A percentile compares a stretch with the other conserved stretches of the same genome.
phyloP scores from a whole-genome alignment of 2,888 invertebrate species.

The Drosophila recens region DNA sequence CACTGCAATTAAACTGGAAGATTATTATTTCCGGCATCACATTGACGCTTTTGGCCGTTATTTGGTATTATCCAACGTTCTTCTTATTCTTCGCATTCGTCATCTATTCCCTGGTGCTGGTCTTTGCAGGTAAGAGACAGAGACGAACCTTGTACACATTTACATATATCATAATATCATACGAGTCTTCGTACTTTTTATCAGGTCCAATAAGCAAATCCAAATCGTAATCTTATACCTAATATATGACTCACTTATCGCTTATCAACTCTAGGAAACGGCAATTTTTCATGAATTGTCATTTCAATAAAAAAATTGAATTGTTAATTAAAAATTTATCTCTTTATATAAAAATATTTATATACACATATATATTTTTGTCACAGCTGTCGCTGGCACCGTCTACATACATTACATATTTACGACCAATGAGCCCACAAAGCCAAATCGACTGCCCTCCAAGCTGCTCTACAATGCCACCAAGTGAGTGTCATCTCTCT shows the following conservation, averaged over 20 bases:
- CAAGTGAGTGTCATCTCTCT: slow-evolving; percentile 74
- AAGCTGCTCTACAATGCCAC: slow-evolving; percentile 85
- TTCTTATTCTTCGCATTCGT: slow-evolving; percentile 84
- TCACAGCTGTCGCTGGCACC: slow-evolving; percentile 83
- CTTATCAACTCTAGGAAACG: slow-evolving; percentile 35
- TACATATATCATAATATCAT: not conserved
- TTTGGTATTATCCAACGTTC: slow-evolving; percentile 85
- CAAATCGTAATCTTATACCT: slow-evolving; percentile 18
- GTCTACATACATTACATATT: slow-evolving; percentile 84
- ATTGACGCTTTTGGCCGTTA: slow-evolving; percentile 81
- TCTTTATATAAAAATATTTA: slow-evolving; percentile 6
- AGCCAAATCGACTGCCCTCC: slow-evolving; percentile 80
- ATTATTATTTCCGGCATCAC: slow-evolving; percentile 79
- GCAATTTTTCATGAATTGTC: slow-evolving; percentile 7
- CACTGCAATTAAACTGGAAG: slow-evolving; percentile 83
- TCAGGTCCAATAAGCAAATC: slow-evolving; percentile 30
- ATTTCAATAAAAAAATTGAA: slow-evolving; percentile 6
- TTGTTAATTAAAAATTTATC: slow-evolving; percentile 64
- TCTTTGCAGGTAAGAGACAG: slow-evolving; percentile 83
- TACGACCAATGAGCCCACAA: slow-evolving; percentile 83
- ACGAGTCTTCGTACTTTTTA: not conserved
- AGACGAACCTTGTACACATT: slow-evolving; percentile 2
- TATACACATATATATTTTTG: slow-evolving; percentile 1
- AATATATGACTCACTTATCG: slow-evolving; percentile 40
- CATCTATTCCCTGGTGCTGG: slow-evolving; percentile 83